phyloP scores from a whole-genome alignment of 2,797 vertebrate genomes.

The Chloroceryle inda region DNA sequence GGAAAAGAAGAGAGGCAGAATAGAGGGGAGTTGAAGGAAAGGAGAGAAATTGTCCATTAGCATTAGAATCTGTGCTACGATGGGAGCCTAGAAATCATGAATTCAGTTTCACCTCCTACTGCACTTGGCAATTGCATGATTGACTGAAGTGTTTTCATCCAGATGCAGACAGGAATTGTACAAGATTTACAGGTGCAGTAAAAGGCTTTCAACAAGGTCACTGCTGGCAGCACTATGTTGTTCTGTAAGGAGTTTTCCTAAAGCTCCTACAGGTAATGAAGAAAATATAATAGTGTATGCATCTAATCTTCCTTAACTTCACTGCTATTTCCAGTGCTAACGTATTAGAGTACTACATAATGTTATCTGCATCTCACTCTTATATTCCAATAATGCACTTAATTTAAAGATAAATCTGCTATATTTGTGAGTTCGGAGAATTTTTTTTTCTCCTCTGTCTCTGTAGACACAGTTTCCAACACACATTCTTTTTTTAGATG shows the following conservation, averaged over 20 bases:
- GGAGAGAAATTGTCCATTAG: neutral
- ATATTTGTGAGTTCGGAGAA: neutral
- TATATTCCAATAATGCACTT: neutral
- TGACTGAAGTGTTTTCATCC: neutral
- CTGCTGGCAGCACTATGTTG: neutral
- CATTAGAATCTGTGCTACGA: rapidly evolving
- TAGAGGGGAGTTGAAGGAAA: neutral
- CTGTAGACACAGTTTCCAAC: neutral
- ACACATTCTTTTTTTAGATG: neutral
- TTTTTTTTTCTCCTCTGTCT: neutral
- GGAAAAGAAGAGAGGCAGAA: neutral
- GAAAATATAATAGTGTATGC: neutral
- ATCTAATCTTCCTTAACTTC: neutral
- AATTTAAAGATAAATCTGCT: neutral
- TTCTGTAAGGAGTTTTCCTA: neutral
- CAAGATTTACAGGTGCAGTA: neutral
- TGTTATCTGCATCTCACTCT: neutral
- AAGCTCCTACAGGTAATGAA: neutral
- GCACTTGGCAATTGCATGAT: neutral
- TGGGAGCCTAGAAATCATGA: neutral
- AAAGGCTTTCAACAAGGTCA: neutral
- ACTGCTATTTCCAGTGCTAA: neutral
- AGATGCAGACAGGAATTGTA: neutral
- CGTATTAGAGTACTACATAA: neutral
- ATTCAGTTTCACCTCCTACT: neutral